Conservation (phyloP, 2,888 invertebrate species). For the Plusia festucae region DNA sequence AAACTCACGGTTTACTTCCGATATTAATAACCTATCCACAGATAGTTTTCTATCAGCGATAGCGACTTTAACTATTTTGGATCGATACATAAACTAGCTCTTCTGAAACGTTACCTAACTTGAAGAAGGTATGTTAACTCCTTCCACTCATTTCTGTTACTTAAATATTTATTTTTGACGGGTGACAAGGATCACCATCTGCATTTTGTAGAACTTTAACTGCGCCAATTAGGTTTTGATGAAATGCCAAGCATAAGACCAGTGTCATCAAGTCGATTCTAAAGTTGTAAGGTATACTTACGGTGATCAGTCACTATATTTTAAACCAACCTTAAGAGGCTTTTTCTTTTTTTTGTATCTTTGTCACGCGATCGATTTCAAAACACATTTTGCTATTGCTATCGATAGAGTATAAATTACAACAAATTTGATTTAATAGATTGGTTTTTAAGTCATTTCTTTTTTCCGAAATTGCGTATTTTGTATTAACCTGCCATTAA, state of each 20-base stretch:
- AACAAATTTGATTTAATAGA: no score
- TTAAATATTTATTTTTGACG: neutral
- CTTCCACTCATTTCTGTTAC: neutral
- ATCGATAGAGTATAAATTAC: no score
- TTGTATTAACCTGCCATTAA: no score
- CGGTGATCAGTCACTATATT: neutral
- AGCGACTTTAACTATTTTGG: neutral
- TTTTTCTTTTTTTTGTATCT: no score
- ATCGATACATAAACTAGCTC: neutral
- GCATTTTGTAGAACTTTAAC: neutral
- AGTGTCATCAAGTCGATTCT: no score
- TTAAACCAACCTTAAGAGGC: no score
- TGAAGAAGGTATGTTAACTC: no score
- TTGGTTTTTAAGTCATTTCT: no score
- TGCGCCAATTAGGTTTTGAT: neutral
- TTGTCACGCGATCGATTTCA: neutral
- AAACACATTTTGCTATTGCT: no score
- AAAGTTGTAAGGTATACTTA: neutral
- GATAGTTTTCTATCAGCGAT: neutral
- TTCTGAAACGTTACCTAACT: no score
- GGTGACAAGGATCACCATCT: neutral
- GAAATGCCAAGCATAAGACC: neutral
- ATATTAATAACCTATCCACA: neutral
- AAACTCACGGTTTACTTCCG: slow-evolving; percentile 7
- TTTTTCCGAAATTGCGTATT: no score